Evolutionary conservation across 2,888 invertebrate species (phyloP).

Genomic region (Nomada hirtipes): DNA sequence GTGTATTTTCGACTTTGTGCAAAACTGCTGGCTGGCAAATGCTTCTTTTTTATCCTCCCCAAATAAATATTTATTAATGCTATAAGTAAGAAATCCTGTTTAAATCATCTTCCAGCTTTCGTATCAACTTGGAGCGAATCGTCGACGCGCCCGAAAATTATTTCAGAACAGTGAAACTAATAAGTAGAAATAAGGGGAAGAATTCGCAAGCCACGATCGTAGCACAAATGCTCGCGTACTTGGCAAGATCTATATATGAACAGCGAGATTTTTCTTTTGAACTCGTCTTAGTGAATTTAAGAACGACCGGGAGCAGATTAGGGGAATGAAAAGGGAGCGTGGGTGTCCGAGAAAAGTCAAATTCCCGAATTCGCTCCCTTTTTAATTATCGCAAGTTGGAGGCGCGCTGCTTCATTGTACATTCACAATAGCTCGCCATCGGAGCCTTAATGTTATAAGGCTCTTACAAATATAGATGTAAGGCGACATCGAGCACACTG

Average conservation of each 20-base stretch:
- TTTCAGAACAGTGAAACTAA: too few species aligned
- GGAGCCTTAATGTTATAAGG: slow-evolving; percentile 72
- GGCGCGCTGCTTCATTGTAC: slow-evolving; percentile 61
- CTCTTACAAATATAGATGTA: slow-evolving; percentile 75
- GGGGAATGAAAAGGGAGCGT: slow-evolving; percentile 11
- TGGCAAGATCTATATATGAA: neutral
- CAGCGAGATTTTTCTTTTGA: slow-evolving; percentile 16
- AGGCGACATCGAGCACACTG: slow-evolving; percentile 47
- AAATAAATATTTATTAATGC: too few species aligned
- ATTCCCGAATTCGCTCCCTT: slow-evolving; percentile 57
- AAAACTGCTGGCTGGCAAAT: too few species aligned
- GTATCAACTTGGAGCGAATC: too few species aligned
- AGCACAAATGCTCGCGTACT: neutral
- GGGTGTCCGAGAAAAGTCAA: slow-evolving; percentile 17
- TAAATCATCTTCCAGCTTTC: too few species aligned
- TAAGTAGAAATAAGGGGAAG: too few species aligned
- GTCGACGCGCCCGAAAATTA: too few species aligned
- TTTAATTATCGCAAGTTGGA: slow-evolving; percentile 60
- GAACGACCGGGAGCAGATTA: slow-evolving; percentile 29
- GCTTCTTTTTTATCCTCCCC: too few species aligned
- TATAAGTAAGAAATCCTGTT: too few species aligned
- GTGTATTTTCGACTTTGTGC: too few species aligned
- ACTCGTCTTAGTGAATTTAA: slow-evolving; percentile 30
- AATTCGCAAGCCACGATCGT: too few species aligned
- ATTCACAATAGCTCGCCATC: slow-evolving; percentile 62